Percentiles rank a stretch among this genome's conserved stretches.
These are phyloP conservation scores for Cheilosia urbana DNA, from an alignment of 2,888 invertebrate species.

Conservation along the genomic window DNA sequence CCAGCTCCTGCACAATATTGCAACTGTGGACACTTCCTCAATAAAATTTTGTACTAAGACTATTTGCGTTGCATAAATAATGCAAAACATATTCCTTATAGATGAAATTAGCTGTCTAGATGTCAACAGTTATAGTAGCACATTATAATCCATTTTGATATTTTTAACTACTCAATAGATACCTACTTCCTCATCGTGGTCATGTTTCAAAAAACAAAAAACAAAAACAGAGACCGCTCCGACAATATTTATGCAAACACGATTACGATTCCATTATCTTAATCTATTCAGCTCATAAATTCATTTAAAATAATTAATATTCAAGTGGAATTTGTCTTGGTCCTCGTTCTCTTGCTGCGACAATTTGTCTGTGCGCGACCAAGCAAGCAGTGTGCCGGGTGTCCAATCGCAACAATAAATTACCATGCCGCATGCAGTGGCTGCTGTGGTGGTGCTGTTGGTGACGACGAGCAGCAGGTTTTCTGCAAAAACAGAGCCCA, in stretches of 20 bases:
- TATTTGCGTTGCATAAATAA: not conserved
- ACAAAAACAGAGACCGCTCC: no score
- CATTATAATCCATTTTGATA: not conserved
- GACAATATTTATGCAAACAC: slow-evolving; percentile 5
- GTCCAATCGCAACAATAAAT: slow-evolving; percentile 30
- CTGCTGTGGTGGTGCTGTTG: not conserved
- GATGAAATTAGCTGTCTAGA: not conserved
- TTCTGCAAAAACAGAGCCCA: slow-evolving; percentile 12
- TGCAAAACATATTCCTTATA: slow-evolving; percentile 8
- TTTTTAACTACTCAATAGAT: not conserved
- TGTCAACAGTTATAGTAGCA: slow-evolving; percentile 1
- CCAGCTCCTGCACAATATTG: not conserved
- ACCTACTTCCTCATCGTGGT: slow-evolving; percentile 8
- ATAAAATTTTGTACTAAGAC: not conserved
- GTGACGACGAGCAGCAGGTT: slow-evolving; percentile 38
- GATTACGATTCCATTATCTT: slow-evolving; percentile 15
- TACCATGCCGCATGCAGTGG: slow-evolving; percentile 33
- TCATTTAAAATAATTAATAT: slow-evolving; percentile 45
- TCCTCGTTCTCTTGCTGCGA: slow-evolving; percentile 42
- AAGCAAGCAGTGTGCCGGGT: not conserved
- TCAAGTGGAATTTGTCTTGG: slow-evolving; percentile 50
- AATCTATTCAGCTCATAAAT: slow-evolving; percentile 51
- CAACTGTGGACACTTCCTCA: not conserved
- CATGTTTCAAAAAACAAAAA: not conserved
- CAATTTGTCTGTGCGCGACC: slow-evolving; percentile 25